phyloP scores from a whole-genome alignment of 1,140 invertebrate species.

The Heterodera carotae region DNA sequence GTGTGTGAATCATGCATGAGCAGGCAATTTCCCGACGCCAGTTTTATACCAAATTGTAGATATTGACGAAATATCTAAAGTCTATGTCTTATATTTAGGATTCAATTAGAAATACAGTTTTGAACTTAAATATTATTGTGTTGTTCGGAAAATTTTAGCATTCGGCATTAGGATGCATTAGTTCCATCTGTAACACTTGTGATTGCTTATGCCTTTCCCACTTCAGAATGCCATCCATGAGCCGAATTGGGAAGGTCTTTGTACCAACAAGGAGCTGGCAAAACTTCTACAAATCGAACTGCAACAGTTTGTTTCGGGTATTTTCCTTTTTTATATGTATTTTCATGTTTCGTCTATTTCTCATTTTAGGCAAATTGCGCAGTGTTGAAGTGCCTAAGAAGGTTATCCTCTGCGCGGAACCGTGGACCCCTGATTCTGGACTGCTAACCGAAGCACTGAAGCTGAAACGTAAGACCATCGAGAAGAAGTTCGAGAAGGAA shows the following conservation, averaged over 20 bases:
- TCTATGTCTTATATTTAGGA: too few species aligned
- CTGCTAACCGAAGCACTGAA: conserved; percentile 96
- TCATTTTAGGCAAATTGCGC: conserved; percentile 68
- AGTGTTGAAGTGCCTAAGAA: conserved; percentile 90
- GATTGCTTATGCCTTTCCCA: too few species aligned
- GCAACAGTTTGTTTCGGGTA: conserved; percentile 50
- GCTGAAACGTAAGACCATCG: conserved; percentile 90
- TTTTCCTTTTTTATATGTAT: conserved; percentile 48
- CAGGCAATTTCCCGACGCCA: too few species aligned
- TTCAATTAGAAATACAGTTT: too few species aligned
- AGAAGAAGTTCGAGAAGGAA: conserved; percentile 84
- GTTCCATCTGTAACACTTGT: neutral
- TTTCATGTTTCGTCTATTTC: conserved; percentile 12
- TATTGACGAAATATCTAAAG: too few species aligned
- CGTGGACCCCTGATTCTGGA: conserved; percentile 93
- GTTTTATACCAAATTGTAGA: too few species aligned
- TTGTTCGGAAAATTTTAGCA: too few species aligned
- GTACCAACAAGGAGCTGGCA: conserved; percentile 55
- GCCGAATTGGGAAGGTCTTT: conserved; percentile 45
- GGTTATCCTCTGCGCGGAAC: conserved; percentile 81
- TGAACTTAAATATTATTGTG: too few species aligned
- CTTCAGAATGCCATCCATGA: conserved; percentile 59
- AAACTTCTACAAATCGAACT: conserved; percentile 59
- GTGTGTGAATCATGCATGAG: conserved; percentile 38
- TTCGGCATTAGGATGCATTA: too few species aligned